Base-by-base conservation (phyloP, 1,140 invertebrate species). In the Chymomyza costata region DNA sequence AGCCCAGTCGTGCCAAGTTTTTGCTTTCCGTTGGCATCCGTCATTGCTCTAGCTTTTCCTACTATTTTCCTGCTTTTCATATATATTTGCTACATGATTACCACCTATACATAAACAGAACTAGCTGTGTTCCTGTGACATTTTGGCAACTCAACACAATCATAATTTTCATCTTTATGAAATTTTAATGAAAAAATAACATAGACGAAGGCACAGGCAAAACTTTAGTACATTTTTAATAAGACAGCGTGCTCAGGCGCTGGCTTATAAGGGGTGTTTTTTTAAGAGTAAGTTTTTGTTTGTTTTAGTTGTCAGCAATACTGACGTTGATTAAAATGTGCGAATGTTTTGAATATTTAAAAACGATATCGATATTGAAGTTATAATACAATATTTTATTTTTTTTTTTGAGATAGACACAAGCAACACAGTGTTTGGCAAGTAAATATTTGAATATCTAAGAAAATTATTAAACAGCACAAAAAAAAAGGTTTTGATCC, bases 111-210 rank as follows among this genome's bases (percentile, higher is more conserved):
- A 34, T 34, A 10, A 6, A 34, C 8, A 41, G 10, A 44, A 35
- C 52, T 37, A 50, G 45, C 50, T 39, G 54, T 18, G 21, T 67
- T 54, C 50, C 47, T 73, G 50, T 78, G 64, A 78, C 73, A 73
- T 78, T 80, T 65, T 80, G 64, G 80, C 58, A 34, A 47, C 73
- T 80, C 67, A 71, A 80, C 59, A 68, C 64, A 80, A 80, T 78
- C 73, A 80, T 73, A 80, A 80, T 78, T 80, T 73, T 48, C 67
- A 80, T 80, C 59, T 68, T 80, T 78, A 78, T 78, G 73, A 78
- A 78, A 73, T 80, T 78, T 73, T 80, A 78, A 78, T 78, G 74
- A 81, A 74, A 65, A 63, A 65, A 63, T 25, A 45, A 16, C 43
- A 14, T 16, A 8, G 14, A 30, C 30, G 16, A 17, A 32, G 49